Evolutionary conservation across 2,113 vertebrate genomes (phyloP), one percentile per base, ranked within the genome.

Genomic region (Tragulus kanchil): DNA sequence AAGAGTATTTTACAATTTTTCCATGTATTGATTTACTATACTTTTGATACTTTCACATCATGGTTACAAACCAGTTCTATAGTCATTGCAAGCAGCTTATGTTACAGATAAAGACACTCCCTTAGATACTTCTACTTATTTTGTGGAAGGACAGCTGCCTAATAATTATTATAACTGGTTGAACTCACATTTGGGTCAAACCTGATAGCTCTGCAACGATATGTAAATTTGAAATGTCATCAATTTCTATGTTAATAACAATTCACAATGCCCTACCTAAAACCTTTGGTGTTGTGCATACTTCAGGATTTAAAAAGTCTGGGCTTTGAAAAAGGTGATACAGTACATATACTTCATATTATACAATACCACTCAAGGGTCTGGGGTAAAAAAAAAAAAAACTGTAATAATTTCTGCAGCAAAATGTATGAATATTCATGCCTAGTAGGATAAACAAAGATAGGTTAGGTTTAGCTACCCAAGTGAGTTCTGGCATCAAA

Each of bases 241-340:
- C 16, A n/a, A 17, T 89, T 93, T 91, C 61, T 87, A 3, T 23
- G 36, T 56, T 82, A 91, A 16, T 42, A 93, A 81, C 1, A 71
- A 84, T 64, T 86, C 31, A 85, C 2, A 88, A 69, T 89, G 9
- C n/a, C 6, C 69, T 50, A 50, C 8, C 23, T 28, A 50, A 83
- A 96, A 92, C 23, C 25, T 91, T 67, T 90, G 67, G 23, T 90
- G 59, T 52, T 81, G 8, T 36, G 36, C 13, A 89, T 71, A 48
- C 64, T 59, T 64, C 52, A 48, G 31, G 94, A 78, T 56, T 95
- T 26, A 62, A 21, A 78, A 54, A 36, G 25, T 78, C 67, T n/a
- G 28, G 5, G 45, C 94, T 77, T 92, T 97, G 45, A 42, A 82
- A 78, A 97, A 90, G 82, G 25, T 31, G 54, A 77, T 6, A 45